Conservation (phyloP, 2,888 invertebrate genomes). For the Calephelis perditalis region DNA sequence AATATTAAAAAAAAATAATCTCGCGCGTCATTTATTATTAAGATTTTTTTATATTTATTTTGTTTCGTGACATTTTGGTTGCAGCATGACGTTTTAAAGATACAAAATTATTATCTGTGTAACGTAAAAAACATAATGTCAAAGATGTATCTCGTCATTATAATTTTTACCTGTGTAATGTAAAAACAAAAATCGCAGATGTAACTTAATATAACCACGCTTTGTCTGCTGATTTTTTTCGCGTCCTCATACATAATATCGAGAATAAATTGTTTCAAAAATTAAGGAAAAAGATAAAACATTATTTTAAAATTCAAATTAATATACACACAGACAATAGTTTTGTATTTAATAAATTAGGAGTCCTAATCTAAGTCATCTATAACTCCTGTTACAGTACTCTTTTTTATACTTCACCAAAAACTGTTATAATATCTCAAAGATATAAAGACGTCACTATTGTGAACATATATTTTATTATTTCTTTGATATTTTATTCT, state of each 20-base stretch:
- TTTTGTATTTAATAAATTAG: neutral
- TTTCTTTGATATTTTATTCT: neutral
- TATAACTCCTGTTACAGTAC: neutral
- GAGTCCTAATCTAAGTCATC: neutral
- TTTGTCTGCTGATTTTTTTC: too few species aligned
- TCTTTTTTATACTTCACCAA: slow-evolving; percentile 1
- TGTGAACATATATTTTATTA: neutral
- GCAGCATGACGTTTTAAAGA: neutral
- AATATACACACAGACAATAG: neutral
- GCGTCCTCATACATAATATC: too few species aligned
- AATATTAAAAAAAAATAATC: slow-evolving; percentile 59
- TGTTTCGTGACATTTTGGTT: slow-evolving; percentile 7
- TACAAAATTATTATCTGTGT: neutral
- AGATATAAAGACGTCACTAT: slow-evolving; percentile 5
- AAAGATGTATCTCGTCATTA: too few species aligned
- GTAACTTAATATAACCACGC: too few species aligned
- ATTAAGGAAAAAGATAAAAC: too few species aligned
- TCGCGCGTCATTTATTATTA: slow-evolving; percentile 47
- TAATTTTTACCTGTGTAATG: too few species aligned
- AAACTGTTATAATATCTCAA: neutral
- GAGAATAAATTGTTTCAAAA: too few species aligned
- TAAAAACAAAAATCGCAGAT: too few species aligned
- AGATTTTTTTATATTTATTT: slow-evolving; percentile 22
- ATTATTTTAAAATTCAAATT: too few species aligned
- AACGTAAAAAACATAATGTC: neutral